These are phyloP conservation scores for Leptopilina myrica DNA, from an alignment of 2,888 invertebrate genomes.

Conservation along the genomic window DNA sequence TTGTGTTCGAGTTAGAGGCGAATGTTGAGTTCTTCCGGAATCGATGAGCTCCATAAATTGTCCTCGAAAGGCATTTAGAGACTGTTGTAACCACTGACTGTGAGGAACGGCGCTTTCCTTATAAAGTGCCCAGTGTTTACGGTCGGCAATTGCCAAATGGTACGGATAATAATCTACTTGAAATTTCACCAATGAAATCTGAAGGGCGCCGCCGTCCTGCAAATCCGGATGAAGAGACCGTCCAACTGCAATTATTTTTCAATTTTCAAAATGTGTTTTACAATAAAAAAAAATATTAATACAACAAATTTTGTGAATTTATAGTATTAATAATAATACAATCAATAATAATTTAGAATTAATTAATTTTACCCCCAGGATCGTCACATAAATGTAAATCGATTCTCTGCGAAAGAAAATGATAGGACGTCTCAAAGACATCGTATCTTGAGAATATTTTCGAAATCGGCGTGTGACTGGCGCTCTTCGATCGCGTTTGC, in stretches of 20 bases:
- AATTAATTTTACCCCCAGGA: slow-evolving; percentile 82
- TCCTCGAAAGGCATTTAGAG: slow-evolving; percentile 87
- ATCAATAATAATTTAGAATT: no score
- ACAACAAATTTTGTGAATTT: no score
- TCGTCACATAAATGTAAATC: slow-evolving; percentile 98
- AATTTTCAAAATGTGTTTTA: no score
- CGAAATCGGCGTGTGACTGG: slow-evolving; percentile 74
- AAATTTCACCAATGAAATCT: slow-evolving; percentile 91
- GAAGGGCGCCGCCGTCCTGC: slow-evolving; percentile 94
- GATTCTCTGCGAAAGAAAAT: slow-evolving; percentile 93
- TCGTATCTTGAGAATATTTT: slow-evolving; percentile 91
- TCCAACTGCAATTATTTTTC: slow-evolving; percentile 80
- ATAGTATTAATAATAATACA: no score
- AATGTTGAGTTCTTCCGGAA: slow-evolving; percentile 79
- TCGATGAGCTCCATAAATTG: slow-evolving; percentile 87
- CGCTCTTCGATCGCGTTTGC: slow-evolving; percentile 77
- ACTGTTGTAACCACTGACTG: slow-evolving; percentile 91
- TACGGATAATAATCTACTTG: slow-evolving; percentile 98
- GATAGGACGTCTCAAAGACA: slow-evolving; percentile 98
- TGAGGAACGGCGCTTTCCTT: slow-evolving; percentile 88
- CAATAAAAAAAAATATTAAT: no score
- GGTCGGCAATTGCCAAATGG: slow-evolving; percentile 92
- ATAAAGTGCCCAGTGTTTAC: slow-evolving; percentile 92
- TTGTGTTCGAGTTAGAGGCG: slow-evolving; percentile 76
- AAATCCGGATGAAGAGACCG: slow-evolving; percentile 90